Evolutionary conservation across 2,888 invertebrate species (phyloP).

Genomic region (Theretra japonica): DNA sequence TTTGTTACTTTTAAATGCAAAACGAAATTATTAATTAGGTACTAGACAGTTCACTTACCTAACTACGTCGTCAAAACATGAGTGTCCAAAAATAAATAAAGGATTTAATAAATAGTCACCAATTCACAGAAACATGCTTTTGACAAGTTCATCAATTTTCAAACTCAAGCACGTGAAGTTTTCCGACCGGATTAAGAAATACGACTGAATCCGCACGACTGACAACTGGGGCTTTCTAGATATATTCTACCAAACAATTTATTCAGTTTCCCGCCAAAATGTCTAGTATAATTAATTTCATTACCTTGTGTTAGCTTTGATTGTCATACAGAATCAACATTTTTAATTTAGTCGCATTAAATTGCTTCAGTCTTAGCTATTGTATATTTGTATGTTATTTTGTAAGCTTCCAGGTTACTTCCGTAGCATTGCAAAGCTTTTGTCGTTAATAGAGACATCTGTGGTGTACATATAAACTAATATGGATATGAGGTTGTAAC

Average conservation of each 20-base stretch:
- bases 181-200: not conserved
- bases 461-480: not conserved
- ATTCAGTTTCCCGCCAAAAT: constrained; percentile 56
- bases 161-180: not conserved
- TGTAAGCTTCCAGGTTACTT: too few relatives aligned
- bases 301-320: not conserved
- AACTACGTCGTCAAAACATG: not conserved
- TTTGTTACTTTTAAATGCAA: too few relatives aligned
- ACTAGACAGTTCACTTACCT: not conserved
- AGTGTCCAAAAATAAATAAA: not conserved
- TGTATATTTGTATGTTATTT: constrained; percentile 28
- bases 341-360: constrained; percentile 34
- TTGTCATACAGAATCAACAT: not conserved
- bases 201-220: constrained; percentile 40
- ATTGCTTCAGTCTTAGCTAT: not conserved
- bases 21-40: too few relatives aligned
- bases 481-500: too few relatives aligned
- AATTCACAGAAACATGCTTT: not conserved
- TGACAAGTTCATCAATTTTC: not conserved
- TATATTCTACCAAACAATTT: constrained; percentile 48
- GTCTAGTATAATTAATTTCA: constrained; percentile 31
- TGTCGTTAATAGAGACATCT: constrained; percentile 37
- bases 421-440: too few relatives aligned
- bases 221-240: constrained; percentile 62
- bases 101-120: not conserved